A percentile compares a stretch with the other conserved stretches of the same genome.
These are phyloP conservation scores for Dysmachus trigonus DNA, from an alignment of 2,888 invertebrate species.

Conservation along the genomic window DNA sequence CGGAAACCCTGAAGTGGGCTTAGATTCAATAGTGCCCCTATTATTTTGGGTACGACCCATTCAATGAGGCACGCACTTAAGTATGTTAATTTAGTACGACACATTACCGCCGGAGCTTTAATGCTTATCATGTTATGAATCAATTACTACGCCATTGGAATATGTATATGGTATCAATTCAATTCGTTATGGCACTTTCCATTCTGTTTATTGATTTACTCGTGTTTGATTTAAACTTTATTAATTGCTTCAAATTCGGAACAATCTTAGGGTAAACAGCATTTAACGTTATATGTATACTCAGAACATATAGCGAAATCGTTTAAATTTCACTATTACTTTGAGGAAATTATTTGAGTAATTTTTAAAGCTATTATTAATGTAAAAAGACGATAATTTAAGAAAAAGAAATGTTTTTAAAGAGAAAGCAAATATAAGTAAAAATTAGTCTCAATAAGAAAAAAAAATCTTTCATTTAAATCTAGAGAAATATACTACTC, in stretches of 20 bases:
- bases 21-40: neutral
- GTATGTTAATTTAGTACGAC: neutral
- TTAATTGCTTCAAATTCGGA: neutral
- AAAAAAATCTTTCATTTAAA: neutral
- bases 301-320: neutral
- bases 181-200: neutral
- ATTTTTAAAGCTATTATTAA: neutral
- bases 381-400: neutral
- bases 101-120: neutral
- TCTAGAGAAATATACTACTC: neutral
- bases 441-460: neutral
- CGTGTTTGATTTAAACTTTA: neutral
- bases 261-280: neutral
- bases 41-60: neutral
- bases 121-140: neutral
- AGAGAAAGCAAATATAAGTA: neutral
- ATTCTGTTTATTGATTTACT: neutral
- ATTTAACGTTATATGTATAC: neutral
- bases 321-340: neutral
- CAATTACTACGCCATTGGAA: neutral
- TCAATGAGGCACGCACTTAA: neutral
- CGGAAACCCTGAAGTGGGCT: neutral
- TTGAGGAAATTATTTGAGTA: neutral
- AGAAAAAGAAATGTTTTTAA: neutral
- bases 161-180: neutral